Base-by-base conservation (phyloP, 2,797 vertebrate species). In the Danio aesculapii region DNA sequence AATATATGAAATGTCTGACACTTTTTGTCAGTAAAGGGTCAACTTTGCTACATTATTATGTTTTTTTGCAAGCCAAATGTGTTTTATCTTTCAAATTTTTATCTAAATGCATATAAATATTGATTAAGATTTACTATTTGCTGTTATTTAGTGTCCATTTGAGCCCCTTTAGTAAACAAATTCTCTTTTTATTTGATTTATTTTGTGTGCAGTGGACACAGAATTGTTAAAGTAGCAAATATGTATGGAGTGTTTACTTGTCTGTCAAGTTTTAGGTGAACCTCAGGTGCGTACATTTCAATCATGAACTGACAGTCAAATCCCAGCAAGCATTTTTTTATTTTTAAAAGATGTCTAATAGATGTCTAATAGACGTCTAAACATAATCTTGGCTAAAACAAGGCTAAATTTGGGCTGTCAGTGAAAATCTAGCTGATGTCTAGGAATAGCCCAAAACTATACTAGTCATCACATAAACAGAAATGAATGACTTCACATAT, bases 31-130 rank as follows among this genome's bases (percentile, higher is more conserved):
- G n/a, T 10, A 21, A 53, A 46, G 17, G 41, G 39, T 79, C 21
- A 59, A 49, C 79, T 76, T 80, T 21, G 66, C 46, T 77, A 57
- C 50, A 77, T 75, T 63, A 50, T 83, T 77, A 44, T 77, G 5
- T n/a, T 73, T n/a, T 67, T 30, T 72, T 55, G 21, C 4, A 66
- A 74, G 68, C 59, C 59, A 79, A 59, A 79, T 62, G 50, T 75
- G 66, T 79, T 50, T 71, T 64, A 39, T 50, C 57, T 50, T 49
- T 74, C n/a, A 44, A 6, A 57, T 67, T 43, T 77, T 57, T 44
- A 44, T 44, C 53, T 10, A 43, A 68, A 17, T 68, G 14, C 63
- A 17, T 46, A 46, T 30, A 13, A 58, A 58, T 68, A 58, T 39
- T 47, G 19, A 58, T 30, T 12, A 4, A 53, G 52, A 68, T 7